A percentile compares a stretch with the other conserved stretches of the same genome.
phyloP scores from a whole-genome alignment of 2,888 invertebrate genomes.

The Suillia variegata region DNA sequence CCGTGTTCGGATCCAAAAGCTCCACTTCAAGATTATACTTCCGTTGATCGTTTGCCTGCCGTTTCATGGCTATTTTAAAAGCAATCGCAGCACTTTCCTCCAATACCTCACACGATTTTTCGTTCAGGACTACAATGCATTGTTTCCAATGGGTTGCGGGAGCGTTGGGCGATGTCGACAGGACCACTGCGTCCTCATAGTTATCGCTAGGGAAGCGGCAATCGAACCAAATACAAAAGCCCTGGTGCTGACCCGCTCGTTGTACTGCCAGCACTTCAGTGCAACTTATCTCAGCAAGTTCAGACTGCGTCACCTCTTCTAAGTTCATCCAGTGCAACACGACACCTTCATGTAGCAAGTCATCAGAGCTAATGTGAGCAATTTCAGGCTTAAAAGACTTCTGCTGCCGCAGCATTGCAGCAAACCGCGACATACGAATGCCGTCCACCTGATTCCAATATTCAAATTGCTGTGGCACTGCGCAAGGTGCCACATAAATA shows the following conservation, averaged over 20 bases:
- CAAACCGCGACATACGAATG: constrained; percentile 75
- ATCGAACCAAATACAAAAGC: constrained; percentile 82
- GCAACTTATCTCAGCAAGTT: constrained; percentile 67
- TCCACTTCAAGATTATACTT: constrained; percentile 73
- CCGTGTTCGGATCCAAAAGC: constrained; percentile 70
- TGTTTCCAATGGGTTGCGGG: constrained; percentile 93
- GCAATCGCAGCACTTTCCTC: constrained; percentile 69
- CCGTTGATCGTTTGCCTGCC: constrained; percentile 43
- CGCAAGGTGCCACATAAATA: constrained; percentile 63
- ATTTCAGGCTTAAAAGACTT: constrained; percentile 72
- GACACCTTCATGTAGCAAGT: constrained; percentile 70
- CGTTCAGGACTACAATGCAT: constrained; percentile 81
- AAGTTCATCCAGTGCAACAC: constrained; percentile 74
- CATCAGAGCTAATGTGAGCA: constrained; percentile 63
- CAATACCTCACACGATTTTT: constrained; percentile 63
- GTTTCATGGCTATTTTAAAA: constrained; percentile 69
- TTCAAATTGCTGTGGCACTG: constrained; percentile 67
- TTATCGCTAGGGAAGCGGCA: constrained; percentile 73
- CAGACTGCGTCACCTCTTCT: constrained; percentile 65
- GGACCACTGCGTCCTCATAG: constrained; percentile 65
- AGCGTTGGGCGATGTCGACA: constrained; percentile 79
- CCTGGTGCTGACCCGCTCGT: constrained; percentile 69
- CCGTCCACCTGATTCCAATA: constrained; percentile 83
- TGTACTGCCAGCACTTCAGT: constrained; percentile 66
- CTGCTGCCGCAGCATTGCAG: constrained; percentile 67